Evolutionary conservation across 2,113 vertebrate species (phyloP), one percentile per base, ranked within the genome.

Genomic region (Galeopterus variegatus): DNA sequence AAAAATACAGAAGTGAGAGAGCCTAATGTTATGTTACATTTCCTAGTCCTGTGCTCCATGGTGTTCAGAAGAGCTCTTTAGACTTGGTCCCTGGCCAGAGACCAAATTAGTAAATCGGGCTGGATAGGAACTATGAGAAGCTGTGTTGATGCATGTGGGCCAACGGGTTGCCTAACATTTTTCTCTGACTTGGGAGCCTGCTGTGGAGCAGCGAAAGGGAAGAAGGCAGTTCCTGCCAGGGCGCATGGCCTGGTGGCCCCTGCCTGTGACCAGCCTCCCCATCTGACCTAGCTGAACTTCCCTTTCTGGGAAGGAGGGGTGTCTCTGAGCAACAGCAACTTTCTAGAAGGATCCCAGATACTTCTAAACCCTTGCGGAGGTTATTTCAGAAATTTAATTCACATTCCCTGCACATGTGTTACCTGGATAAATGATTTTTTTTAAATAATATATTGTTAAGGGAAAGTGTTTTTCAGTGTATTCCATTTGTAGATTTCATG

Each of bases 331-430:
- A 98, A 98, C 97, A 98, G 98, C 98, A 98, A 88, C 97, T 98
- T 98, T 98, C 36, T 90, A 96, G 95, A 98, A 99, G 98, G 98
- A 98, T 98, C 98, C 97, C 98, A 97, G 94, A 98, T 98, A 98
- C 97, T 98, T 98, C 98, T 98, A 98, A 98, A 97, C 98, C 98
- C 98, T 98, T 97, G 98, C 98, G 98, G 98, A 98, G 98, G 98
- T 99, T 98, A 97, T 98, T 99, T 99, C 96, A 98, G 97, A 99
- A 98, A 99, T 98, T 99, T 98, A 98, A 96, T 98, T 98, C 96
- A 98, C 98, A 98, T 99, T 99, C 98, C 98, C 99, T 99, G 98
- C 99, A 99, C 99, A 99, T 98, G 98, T 97, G 95, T 98, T 99
- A 98, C 98, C 98, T 97, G 98, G 99, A 98, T 99, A 98, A 98